Evolutionary conservation across 1,140 invertebrate species (phyloP).

Genomic region (Diabrotica virgifera): DNA sequence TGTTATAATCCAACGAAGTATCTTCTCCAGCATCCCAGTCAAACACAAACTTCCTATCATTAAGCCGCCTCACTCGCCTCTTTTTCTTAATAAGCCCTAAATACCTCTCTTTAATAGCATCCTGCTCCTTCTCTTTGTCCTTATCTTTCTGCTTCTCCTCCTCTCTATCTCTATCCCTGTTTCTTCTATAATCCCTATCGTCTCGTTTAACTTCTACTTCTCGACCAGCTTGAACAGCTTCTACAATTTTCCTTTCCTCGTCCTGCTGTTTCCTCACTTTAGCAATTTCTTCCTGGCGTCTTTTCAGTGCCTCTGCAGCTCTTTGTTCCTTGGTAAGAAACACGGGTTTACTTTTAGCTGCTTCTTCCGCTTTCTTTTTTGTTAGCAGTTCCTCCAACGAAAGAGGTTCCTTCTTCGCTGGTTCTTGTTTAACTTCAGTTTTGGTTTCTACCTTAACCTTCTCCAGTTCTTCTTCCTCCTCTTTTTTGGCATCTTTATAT

Average conservation of each 20-base stretch:
- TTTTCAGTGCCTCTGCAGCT: conserved; percentile 81
- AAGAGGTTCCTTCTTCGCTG: conserved; percentile 79
- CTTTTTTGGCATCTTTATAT: conserved; percentile 28
- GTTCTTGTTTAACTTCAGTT: conserved; percentile 44
- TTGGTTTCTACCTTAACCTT: conserved; percentile 46
- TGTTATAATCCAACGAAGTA: conserved; percentile 97
- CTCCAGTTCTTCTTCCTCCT: conserved; percentile 48
- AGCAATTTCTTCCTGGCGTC: conserved; percentile 83
- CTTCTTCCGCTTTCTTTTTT: conserved; percentile 96
- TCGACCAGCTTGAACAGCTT: conserved; percentile 32
- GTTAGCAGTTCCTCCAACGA: conserved; percentile 94
- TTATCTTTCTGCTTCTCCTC: conserved; percentile 59
- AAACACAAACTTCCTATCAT: conserved; percentile 99
- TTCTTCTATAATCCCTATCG: conserved; percentile 35
- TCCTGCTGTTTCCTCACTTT: conserved; percentile 64
- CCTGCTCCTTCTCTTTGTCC: conserved; percentile 87
- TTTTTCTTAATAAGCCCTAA: conserved; percentile 95
- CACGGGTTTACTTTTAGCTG: conserved; percentile 88
- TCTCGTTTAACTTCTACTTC: conserved; percentile 39
- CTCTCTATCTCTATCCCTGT: conserved; percentile 51
- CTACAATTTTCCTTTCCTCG: conserved; percentile 63
- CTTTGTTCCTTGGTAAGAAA: conserved; percentile 97
- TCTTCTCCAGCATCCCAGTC: conserved; percentile 99
- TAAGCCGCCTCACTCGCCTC: conserved; percentile 83
- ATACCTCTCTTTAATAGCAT: conserved; percentile 93